Percentiles rank a stretch among this genome's conserved stretches.
Evolutionary conservation across 2,113 vertebrate genomes (phyloP).

Genomic region (Pterocles burchelli): DNA sequence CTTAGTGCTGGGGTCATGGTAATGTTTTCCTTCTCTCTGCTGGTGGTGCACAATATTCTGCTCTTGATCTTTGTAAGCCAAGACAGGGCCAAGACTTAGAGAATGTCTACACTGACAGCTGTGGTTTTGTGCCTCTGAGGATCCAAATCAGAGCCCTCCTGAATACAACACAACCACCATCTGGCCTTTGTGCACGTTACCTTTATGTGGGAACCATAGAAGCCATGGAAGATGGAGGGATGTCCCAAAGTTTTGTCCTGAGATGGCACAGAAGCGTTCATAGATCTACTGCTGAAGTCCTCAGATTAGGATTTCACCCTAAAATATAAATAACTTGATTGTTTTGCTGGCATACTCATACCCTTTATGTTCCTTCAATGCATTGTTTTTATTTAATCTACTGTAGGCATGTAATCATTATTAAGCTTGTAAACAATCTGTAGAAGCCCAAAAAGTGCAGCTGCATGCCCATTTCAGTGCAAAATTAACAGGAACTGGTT

Average conservation of each 20-base stretch:
- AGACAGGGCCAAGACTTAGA: background rate
- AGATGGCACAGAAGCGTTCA: background rate
- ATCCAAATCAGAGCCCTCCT: background rate
- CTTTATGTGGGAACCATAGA: background rate
- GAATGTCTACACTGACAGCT: background rate
- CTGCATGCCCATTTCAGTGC: background rate
- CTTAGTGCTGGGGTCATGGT: background rate
- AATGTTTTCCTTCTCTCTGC: background rate
- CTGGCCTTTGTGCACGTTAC: too few species aligned
- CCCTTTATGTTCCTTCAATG: background rate
- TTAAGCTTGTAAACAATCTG: background rate
- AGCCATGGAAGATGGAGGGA: background rate
- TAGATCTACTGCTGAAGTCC: background rate
- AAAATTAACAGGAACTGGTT: background rate
- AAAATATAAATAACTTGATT: background rate
- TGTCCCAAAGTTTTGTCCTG: background rate
- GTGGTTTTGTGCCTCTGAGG: background rate
- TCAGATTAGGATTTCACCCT: background rate
- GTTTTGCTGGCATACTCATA: background rate
- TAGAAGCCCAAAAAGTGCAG: background rate
- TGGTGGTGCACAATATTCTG: background rate
- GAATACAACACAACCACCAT: background rate
- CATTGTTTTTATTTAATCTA: background rate
- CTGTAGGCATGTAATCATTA: background rate
- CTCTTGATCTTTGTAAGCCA: background rate